Evolutionary conservation across 2,888 invertebrate species (phyloP).

Genomic region (Octodonta nipae): DNA sequence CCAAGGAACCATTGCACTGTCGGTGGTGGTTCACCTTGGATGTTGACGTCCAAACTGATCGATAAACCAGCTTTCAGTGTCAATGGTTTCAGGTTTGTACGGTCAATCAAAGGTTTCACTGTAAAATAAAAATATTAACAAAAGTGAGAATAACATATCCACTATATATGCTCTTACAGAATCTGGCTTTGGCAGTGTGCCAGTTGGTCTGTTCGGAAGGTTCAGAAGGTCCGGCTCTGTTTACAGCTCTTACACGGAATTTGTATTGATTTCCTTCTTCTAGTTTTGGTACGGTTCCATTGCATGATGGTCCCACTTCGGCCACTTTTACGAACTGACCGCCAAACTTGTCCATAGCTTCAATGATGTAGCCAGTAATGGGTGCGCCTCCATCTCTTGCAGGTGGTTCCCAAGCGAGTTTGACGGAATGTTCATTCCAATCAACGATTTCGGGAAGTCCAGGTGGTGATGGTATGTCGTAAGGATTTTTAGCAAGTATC

Average conservation of each 20-base stretch:
- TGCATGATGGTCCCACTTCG: constrained; percentile 73
- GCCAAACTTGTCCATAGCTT: constrained; percentile 79
- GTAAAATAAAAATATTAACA: neutral
- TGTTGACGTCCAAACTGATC: constrained; percentile 73
- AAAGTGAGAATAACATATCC: too few relatives aligned
- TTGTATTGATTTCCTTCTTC: constrained; percentile 93
- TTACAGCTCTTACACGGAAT: constrained; percentile 85
- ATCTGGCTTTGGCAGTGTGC: constrained; percentile 78
- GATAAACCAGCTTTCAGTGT: constrained; percentile 80
- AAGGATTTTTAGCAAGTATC: constrained; percentile 93
- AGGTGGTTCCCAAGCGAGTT: constrained; percentile 82
- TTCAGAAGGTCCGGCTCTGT: constrained; percentile 87
- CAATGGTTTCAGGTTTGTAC: constrained; percentile 72
- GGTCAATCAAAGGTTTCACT: constrained; percentile 91
- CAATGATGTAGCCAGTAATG: constrained; percentile 83
- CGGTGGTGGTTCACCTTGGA: constrained; percentile 88
- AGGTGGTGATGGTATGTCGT: constrained; percentile 74
- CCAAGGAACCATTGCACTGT: constrained; percentile 80
- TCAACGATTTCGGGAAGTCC: constrained; percentile 84
- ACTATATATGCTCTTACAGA: too few relatives aligned
- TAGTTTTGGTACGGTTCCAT: constrained; percentile 76
- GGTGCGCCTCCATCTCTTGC: constrained; percentile 85
- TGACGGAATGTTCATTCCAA: constrained; percentile 82
- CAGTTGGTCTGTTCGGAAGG: constrained; percentile 85
- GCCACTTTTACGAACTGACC: constrained; percentile 74